Evolutionary conservation across 2,888 invertebrate genomes (phyloP).

Genomic region (Hoplodrina ambigua): DNA sequence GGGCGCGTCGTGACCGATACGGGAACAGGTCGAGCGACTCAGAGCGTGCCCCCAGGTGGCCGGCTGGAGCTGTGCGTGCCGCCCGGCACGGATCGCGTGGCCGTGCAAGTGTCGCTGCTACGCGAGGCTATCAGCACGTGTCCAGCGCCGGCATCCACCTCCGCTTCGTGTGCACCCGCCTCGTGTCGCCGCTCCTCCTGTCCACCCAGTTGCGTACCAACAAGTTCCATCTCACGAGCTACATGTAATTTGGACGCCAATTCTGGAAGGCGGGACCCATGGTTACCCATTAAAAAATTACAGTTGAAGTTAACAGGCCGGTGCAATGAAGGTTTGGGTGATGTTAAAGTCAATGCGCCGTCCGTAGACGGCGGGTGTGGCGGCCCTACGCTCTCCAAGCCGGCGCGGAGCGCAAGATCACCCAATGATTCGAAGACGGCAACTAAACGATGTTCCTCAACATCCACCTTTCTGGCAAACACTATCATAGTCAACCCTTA

Average conservation of each 20-base stretch:
- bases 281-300: conserved; percentile 64
- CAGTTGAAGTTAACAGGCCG: conserved; percentile 57
- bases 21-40: no score
- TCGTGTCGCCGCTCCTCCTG: background rate
- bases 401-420: background rate
- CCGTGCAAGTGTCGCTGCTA: conserved; percentile 57
- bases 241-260: conserved; percentile 3
- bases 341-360: background rate
- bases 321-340: background rate
- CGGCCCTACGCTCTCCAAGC: background rate
- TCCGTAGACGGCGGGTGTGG: background rate
- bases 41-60: conserved; percentile 3
- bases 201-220: background rate
- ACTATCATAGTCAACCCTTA: conserved; percentile 12
- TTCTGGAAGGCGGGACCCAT: conserved; percentile 43
- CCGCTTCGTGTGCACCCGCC: background rate
- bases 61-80: conserved; percentile 65
- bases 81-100: conserved; percentile 56
- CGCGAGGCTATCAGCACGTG: conserved; percentile 10
- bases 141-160: background rate
- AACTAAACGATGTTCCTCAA: conserved; percentile 28
- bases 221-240: background rate
- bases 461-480: conserved; percentile 27
- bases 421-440: background rate
- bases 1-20: conserved; percentile 64